Percentiles rank a stretch among this genome's conserved stretches.
These are phyloP conservation scores for Sebastes fasciatus DNA, from an alignment of 2,113 vertebrate species.

Conservation along the genomic window DNA sequence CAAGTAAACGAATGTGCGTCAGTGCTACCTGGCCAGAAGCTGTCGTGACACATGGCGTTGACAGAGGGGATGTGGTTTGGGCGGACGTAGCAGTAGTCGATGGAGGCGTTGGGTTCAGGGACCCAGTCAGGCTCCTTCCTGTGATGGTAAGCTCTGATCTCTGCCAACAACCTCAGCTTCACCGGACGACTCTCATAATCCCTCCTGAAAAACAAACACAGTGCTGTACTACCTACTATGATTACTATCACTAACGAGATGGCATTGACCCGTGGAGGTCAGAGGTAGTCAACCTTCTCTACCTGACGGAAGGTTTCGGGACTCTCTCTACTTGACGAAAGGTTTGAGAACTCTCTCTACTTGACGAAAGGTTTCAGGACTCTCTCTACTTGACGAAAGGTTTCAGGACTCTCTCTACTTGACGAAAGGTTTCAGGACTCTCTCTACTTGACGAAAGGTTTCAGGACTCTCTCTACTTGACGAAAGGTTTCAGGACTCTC, in stretches of 20 bases:
- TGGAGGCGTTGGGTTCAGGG: constrained; percentile 87
- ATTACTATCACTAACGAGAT: not conserved
- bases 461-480: too few species aligned
- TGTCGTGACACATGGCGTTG: constrained; percentile 97
- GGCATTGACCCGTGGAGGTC: not conserved
- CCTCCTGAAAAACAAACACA: constrained; percentile 82
- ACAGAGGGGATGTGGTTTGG: constrained; percentile 96
- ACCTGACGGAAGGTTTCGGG: not conserved
- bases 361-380: constrained; percentile 91
- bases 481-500: too few species aligned
- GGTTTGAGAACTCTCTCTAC: constrained; percentile 70
- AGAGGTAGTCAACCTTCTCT: not conserved
- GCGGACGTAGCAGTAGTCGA: constrained; percentile 97
- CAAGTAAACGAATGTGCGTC: fast-evolving
- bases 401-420: too few species aligned
- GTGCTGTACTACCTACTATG: not conserved
- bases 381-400: constrained; percentile 39
- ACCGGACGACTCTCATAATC: constrained; percentile 94
- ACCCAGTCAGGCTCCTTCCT: constrained; percentile 86
- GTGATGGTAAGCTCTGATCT: constrained; percentile 88
- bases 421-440: too few species aligned
- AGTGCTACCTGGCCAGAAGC: constrained; percentile 95
- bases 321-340: too few species aligned
- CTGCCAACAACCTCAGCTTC: constrained; percentile 90
- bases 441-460: too few species aligned